phyloP scores from a whole-genome alignment of 2,113 vertebrate genomes.

The Meriones unguiculatus region DNA sequence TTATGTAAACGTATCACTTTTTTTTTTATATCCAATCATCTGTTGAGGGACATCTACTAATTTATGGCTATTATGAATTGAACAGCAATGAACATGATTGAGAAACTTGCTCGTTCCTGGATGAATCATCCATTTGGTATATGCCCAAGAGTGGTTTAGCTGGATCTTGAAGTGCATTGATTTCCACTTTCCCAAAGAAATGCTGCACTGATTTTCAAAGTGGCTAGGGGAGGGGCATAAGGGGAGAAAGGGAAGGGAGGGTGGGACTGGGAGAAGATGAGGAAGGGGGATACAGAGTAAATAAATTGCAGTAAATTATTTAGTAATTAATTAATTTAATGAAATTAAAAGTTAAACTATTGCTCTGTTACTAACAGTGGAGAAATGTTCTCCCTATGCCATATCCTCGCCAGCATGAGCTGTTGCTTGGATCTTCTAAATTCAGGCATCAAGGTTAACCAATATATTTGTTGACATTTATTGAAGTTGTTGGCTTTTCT shows the following conservation, averaged over 20 bases:
- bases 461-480: not conserved
- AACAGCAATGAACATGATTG: not conserved
- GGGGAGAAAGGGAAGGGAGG: too few species aligned
- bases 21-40: not conserved
- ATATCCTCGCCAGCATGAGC: not conserved
- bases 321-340: too few species aligned
- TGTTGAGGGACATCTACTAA: not conserved
- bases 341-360: not conserved
- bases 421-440: not conserved
- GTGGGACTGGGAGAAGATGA: too few species aligned
- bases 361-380: not conserved
- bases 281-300: too few species aligned
- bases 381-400: not conserved
- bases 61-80: not conserved
- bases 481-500: not conserved
- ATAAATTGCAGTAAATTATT: too few species aligned
- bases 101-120: not conserved
- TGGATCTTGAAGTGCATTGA: not conserved
- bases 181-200: not conserved
- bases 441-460: not conserved
- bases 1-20: not conserved
- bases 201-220: too few species aligned
- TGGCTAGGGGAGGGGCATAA: not conserved
- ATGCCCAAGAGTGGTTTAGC: not conserved
- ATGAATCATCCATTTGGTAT: not conserved